phyloP scores from a whole-genome alignment of 2,113 vertebrate species.

The Petrocephalus zakoni region DNA sequence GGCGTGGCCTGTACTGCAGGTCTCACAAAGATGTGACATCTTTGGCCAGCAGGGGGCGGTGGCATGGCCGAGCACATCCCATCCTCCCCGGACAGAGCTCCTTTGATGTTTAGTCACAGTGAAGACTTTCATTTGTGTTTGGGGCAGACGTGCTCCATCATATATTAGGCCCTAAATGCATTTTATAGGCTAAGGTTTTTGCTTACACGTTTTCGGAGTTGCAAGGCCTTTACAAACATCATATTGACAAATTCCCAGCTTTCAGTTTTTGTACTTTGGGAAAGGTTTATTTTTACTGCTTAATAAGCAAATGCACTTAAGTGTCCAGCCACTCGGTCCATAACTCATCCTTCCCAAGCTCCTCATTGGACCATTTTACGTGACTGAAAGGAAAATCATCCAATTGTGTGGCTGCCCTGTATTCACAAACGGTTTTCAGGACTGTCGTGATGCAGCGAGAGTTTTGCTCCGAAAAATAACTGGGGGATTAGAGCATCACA shows the following conservation, averaged over 20 bases:
- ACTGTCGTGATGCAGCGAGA: constrained; percentile 50
- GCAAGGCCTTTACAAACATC: background rate
- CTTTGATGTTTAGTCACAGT: constrained; percentile 56
- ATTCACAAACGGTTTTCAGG: constrained; percentile 47
- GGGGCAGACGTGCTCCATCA: background rate
- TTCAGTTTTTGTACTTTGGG: background rate
- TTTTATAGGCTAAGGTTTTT: background rate
- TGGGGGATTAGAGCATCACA: constrained; percentile 55
- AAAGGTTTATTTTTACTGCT: background rate
- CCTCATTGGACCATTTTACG: constrained; percentile 24
- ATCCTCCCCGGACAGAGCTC: constrained; percentile 63
- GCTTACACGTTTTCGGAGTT: background rate
- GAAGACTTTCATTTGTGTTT: background rate
- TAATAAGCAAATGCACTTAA: background rate
- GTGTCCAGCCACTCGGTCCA: background rate
- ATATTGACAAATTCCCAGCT: background rate
- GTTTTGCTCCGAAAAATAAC: constrained; percentile 50
- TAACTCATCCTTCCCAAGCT: background rate
- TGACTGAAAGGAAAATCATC: constrained; percentile 38
- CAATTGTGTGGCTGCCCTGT: constrained; percentile 27
- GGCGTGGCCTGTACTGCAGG: background rate
- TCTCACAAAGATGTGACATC: background rate
- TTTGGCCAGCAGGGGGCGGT: background rate
- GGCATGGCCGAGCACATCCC: no score
- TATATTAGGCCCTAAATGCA: constrained; percentile 7